These are phyloP conservation scores for Zhuqinia jingwanae DNA, from an alignment of 2,888 invertebrate species.

Conservation along the genomic window DNA sequence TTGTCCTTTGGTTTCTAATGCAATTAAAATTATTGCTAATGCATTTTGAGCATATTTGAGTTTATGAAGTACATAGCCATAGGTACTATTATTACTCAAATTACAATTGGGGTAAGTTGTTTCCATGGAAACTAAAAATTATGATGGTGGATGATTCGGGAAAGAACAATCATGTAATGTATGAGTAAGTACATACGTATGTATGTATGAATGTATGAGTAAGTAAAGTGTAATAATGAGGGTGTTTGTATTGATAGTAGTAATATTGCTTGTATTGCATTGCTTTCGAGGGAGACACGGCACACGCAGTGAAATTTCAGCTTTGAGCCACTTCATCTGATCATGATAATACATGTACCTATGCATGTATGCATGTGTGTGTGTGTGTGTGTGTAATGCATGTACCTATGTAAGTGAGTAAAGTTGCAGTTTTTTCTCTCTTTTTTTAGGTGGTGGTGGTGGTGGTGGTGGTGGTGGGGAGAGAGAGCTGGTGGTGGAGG, in stretches of 20 bases:
- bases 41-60: too few relatives aligned
- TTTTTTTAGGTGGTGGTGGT: neutral
- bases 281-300: neutral
- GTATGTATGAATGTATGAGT: too few relatives aligned
- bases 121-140: too few relatives aligned
- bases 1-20: neutral
- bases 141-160: too few relatives aligned
- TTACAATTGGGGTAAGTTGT: too few relatives aligned
- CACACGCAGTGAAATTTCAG: neutral
- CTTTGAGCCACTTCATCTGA: neutral
- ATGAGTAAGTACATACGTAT: too few relatives aligned
- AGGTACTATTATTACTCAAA: too few relatives aligned
- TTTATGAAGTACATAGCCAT: too few relatives aligned
- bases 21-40: neutral
- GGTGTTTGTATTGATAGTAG: too few relatives aligned
- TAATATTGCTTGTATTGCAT: too few relatives aligned
- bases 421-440: neutral
- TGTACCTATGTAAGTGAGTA: neutral
- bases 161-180: too few relatives aligned
- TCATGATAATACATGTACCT: neutral
- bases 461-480: slow-evolving; percentile 20
- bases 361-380: neutral
- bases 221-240: too few relatives aligned
- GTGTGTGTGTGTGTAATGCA: neutral
- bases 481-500: slow-evolving; percentile 30